Percentiles rank a stretch among this genome's conserved stretches.
Evolutionary conservation across 2,888 invertebrate species (phyloP).

Genomic region (Drosophila trichaetosa): DNA sequence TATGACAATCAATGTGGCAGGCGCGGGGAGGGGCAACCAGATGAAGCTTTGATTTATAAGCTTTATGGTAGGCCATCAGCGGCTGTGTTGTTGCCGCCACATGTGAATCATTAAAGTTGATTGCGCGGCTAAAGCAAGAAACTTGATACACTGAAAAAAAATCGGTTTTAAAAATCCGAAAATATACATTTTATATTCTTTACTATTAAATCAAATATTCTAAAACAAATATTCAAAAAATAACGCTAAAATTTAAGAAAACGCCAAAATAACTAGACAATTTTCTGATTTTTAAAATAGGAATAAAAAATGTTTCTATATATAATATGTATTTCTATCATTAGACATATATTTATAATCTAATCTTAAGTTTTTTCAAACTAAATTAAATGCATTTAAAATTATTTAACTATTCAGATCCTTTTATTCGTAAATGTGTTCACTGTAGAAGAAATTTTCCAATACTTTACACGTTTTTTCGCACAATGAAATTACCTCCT

Average conservation of each 20-base stretch:
- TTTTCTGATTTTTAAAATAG: neutral
- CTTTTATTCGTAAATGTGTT: neutral
- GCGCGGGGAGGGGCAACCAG: neutral
- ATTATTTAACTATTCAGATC: neutral
- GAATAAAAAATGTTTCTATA: no score
- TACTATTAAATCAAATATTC: neutral
- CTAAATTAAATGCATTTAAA: no score
- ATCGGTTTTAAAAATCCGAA: neutral
- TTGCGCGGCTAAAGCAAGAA: slow-evolving; percentile 30
- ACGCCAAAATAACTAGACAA: neutral
- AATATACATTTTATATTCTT: neutral
- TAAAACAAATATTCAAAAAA: no score
- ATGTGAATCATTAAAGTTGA: slow-evolving; percentile 58
- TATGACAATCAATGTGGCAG: slow-evolving; percentile 25
- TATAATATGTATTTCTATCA: no score
- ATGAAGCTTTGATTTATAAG: slow-evolving; percentile 58
- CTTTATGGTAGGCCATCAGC: slow-evolving; percentile 58
- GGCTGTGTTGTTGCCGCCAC: slow-evolving; percentile 25
- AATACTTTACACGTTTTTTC: neutral
- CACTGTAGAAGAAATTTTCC: neutral
- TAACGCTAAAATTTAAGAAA: neutral
- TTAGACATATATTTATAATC: no score
- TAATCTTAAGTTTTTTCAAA: no score
- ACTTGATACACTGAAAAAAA: neutral
- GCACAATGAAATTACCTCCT: neutral